Conservation (phyloP, 30 jellyfish, hydroid and myxozoan genomes). For the Cassiopea xamachana region DNA sequence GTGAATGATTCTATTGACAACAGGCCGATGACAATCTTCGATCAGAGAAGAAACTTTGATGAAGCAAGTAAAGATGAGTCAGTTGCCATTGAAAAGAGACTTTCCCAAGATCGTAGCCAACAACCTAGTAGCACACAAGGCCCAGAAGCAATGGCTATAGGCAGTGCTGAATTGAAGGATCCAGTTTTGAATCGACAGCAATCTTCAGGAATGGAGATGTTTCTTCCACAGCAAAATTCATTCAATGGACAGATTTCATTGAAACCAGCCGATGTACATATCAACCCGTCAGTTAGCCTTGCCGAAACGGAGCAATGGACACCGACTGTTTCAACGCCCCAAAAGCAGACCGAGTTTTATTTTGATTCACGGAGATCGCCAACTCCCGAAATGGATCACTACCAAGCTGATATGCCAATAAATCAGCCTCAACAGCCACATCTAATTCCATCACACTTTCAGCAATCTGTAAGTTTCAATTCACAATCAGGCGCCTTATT, state of each 20-base stretch:
- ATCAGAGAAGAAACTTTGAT: slow-evolving; percentile 10
- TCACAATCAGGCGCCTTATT: background rate
- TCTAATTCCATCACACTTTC: slow-evolving; percentile 11
- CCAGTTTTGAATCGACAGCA: background rate
- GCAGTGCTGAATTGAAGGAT: background rate
- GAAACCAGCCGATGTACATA: background rate
- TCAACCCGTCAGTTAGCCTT: background rate
- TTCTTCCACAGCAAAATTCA: slow-evolving; percentile 33
- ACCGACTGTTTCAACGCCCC: slow-evolving; percentile 37
- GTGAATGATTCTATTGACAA: background rate
- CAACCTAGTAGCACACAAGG: background rate
- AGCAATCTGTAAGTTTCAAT: slow-evolving; percentile 8
- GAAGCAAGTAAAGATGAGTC: background rate
- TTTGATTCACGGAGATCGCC: slow-evolving; percentile 82
- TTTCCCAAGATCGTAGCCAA: background rate
- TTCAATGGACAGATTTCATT: slow-evolving; percentile 23
- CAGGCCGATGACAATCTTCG: slow-evolving; percentile 41
- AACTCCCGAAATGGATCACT: slow-evolving; percentile 88
- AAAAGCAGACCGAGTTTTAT: slow-evolving; percentile 49
- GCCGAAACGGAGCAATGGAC: slow-evolving; percentile 46
- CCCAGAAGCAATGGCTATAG: background rate
- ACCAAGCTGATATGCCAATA: slow-evolving; percentile 5
- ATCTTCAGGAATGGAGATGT: slow-evolving; percentile 7
- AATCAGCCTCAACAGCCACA: slow-evolving; percentile 7
- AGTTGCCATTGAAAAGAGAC: background rate